phyloP scores from a whole-genome alignment of 23 tunicate species.

The Trididemnum nubilum region DNA sequence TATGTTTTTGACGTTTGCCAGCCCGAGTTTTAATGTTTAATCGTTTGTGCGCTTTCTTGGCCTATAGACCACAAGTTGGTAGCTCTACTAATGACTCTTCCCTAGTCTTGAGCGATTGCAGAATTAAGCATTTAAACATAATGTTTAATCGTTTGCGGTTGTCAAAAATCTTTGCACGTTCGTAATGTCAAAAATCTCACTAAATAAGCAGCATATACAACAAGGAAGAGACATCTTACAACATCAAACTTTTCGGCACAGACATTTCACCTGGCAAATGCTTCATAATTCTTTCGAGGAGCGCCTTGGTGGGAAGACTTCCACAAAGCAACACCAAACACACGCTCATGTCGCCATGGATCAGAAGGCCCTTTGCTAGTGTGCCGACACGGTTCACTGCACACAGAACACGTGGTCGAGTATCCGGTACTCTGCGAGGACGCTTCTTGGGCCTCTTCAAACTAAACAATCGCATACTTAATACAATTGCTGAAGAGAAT shows the following conservation, averaged over 20 bases:
- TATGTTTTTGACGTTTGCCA: neutral
- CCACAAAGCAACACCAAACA: conserved; percentile 76
- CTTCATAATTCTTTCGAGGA: conserved; percentile 68
- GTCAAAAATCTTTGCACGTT: no score
- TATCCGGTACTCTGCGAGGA: conserved; percentile 60
- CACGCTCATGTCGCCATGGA: conserved; percentile 59
- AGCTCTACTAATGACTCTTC: no score
- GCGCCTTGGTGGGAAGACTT: conserved; percentile 56
- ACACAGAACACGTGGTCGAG: conserved; percentile 80
- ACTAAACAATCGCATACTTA: no score
- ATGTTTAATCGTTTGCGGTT: no score
- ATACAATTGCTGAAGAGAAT: no score
- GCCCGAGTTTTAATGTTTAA: no score
- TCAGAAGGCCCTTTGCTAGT: conserved; percentile 87
- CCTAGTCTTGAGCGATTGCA: no score
- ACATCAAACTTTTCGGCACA: no score
- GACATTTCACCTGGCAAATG: conserved; percentile 76
- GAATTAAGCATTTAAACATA: no score
- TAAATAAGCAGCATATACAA: no score
- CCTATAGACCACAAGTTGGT: neutral
- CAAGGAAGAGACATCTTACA: no score
- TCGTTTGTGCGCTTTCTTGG: neutral
- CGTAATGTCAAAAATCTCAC: no score
- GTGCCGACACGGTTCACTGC: conserved; percentile 87
- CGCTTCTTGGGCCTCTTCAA: conserved; percentile 83